These are phyloP conservation scores for Globia sparganii DNA, from an alignment of 2,888 invertebrate genomes.

Conservation along the genomic window DNA sequence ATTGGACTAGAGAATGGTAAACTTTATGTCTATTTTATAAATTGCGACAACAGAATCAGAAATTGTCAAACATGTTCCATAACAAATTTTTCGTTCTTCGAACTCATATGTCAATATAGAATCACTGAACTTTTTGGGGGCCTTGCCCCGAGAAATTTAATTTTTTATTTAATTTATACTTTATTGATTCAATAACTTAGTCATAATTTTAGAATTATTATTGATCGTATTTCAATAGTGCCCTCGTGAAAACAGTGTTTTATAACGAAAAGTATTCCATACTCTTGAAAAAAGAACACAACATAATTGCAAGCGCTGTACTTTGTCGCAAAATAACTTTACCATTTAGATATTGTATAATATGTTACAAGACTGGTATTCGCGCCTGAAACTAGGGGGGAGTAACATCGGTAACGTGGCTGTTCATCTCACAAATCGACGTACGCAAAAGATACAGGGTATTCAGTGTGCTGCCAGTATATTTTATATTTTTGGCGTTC, in stretches of 20 bases:
- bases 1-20: conserved; percentile 88
- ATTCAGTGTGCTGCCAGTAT: conserved; percentile 5
- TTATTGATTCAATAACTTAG: conserved; percentile 67
- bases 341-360: conserved; percentile 22
- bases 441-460: conserved; percentile 28
- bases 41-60: conserved; percentile 75
- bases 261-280: conserved; percentile 34
- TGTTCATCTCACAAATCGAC: conserved; percentile 7
- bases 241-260: conserved; percentile 30
- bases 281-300: conserved; percentile 25
- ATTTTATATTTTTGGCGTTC: background rate
- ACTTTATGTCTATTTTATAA: conserved; percentile 77
- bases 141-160: conserved; percentile 74
- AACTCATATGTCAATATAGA: conserved; percentile 77
- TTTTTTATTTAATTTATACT: conserved; percentile 43
- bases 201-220: conserved; percentile 47
- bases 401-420: conserved; percentile 8
- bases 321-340: conserved; percentile 41
- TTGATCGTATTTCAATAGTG: conserved; percentile 40
- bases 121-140: conserved; percentile 68
- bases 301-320: conserved; percentile 25
- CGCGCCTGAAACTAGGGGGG: conserved; percentile 9
- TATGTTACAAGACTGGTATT: conserved; percentile 20
- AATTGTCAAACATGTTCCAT: conserved; percentile 69
- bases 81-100: conserved; percentile 78